A percentile compares a stretch with the other conserved stretches of the same genome.
These are phyloP conservation scores for Marronus borbonicus DNA, from an alignment of 2,888 invertebrate species.

Conservation along the genomic window DNA sequence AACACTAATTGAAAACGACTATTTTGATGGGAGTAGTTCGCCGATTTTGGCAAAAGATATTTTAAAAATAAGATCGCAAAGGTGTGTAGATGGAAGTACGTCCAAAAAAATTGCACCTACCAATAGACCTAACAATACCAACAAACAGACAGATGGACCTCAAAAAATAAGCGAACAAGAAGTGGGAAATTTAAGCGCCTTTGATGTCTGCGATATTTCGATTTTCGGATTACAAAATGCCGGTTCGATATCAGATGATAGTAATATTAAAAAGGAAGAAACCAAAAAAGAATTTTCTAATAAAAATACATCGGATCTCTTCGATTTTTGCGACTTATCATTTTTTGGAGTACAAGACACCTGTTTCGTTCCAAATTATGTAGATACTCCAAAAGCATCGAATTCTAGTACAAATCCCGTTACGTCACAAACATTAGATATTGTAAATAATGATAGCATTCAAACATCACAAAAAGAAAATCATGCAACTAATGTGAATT, in stretches of 20 bases:
- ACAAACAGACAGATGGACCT: neutral
- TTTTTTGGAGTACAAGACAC: constrained; percentile 54
- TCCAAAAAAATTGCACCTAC: neutral
- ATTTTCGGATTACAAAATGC: constrained; percentile 14
- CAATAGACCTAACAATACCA: neutral
- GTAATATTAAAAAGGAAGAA: neutral
- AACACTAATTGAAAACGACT: neutral
- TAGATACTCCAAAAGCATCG: no score
- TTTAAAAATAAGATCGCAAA: neutral
- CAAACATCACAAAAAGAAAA: neutral
- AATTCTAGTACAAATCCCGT: no score
- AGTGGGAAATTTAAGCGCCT: neutral
- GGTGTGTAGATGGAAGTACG: neutral
- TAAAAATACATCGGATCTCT: neutral
- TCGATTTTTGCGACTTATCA: constrained; percentile 56
- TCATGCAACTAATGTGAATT: neutral
- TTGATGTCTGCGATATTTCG: constrained; percentile 29
- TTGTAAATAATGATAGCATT: constrained; percentile 67
- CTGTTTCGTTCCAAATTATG: neutral
- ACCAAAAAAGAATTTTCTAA: neutral
- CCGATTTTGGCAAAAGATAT: neutral
- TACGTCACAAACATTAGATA: constrained; percentile 58
- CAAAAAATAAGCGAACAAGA: neutral
- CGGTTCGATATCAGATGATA: neutral
- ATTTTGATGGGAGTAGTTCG: neutral